Base-by-base conservation (phyloP, 2,888 invertebrate genomes). In the Campoplex capitator region DNA sequence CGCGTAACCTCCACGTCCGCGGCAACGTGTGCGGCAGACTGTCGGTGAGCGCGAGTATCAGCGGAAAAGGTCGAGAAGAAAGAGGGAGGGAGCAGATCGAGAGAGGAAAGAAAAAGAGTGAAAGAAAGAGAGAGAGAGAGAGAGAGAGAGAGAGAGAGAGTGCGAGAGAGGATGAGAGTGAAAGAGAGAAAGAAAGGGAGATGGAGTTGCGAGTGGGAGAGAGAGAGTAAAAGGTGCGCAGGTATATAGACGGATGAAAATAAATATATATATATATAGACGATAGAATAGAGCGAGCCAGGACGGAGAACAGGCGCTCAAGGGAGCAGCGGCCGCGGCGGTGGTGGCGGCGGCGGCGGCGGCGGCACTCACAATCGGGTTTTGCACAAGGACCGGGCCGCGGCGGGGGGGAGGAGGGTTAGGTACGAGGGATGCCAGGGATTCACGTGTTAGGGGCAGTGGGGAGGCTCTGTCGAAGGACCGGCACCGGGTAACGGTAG, bases 341-440 rank as follows among this genome's bases (percentile, higher is more conserved):
- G 23, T 23, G 23, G 23, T 23, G 23, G 23, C 23, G 38, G 42
- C 42, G 70, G 80, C 77, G 23, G 82, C 84, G 48, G 62, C 83
- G 70, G 75, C 82, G 82, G 85, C 85, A 77, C 82, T 86, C 86
- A 85, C 86, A 86, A 84, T 86, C 88, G 88, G 84, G 88, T 88
- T 88, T 84, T 83, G 88, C 86, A 86, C 80, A 85, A 73, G 77
- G 45, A 74, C 28, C 45, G 35, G 23, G 48, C 51, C 3, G 35
- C 13, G 42, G 73, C 56, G 83, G 38, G 71, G 51, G 42, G 77
- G 38, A 78, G 48, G 71, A 51, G 56, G 73, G 45, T 32, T 65
- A 42, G 77, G 77, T 51, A 76, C 83, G 76, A 38, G 81, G 51
- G 84, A 84, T 78, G 76, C 79, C 79, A 75, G 56, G 85, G 76